Percentiles rank a stretch among this genome's conserved stretches.
Evolutionary conservation across 2,797 vertebrate species (phyloP).

Genomic region (Dipus sagitta): DNA sequence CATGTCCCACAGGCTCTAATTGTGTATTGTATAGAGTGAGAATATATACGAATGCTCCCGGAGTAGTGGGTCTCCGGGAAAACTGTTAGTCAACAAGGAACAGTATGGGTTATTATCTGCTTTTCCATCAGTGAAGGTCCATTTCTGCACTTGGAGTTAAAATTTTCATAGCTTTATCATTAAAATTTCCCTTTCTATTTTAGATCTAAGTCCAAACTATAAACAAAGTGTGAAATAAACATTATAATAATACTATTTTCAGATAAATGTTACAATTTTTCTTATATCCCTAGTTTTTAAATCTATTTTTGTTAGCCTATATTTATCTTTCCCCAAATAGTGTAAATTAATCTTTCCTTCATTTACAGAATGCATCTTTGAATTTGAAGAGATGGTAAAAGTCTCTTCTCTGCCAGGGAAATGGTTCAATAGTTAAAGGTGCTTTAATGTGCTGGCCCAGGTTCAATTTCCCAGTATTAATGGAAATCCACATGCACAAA

Average conservation of each 20-base stretch:
- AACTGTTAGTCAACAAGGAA: background rate
- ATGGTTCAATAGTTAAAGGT: too few relatives aligned
- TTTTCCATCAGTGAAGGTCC: background rate
- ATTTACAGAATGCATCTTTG: background rate
- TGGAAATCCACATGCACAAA: too few relatives aligned
- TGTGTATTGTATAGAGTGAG: background rate
- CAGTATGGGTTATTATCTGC: background rate
- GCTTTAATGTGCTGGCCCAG: too few relatives aligned
- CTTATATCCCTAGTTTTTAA: background rate
- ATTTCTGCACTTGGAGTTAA: background rate
- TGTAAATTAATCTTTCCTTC: background rate
- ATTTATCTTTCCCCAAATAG: background rate
- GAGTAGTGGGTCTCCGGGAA: background rate
- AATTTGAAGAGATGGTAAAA: background rate
- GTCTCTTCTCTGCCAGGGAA: too few relatives aligned
- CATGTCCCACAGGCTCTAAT: background rate
- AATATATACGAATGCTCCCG: background rate
- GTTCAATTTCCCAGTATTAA: too few relatives aligned
- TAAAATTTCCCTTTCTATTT: background rate
- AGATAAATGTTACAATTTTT: background rate
- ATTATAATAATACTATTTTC: background rate
- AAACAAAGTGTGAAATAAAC: conserved; percentile 21
- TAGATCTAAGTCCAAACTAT: background rate
- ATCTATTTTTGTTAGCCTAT: background rate
- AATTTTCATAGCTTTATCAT: background rate